Conservation (phyloP, 1,140 invertebrate genomes). For the Pseudomyrmex pallidus region DNA sequence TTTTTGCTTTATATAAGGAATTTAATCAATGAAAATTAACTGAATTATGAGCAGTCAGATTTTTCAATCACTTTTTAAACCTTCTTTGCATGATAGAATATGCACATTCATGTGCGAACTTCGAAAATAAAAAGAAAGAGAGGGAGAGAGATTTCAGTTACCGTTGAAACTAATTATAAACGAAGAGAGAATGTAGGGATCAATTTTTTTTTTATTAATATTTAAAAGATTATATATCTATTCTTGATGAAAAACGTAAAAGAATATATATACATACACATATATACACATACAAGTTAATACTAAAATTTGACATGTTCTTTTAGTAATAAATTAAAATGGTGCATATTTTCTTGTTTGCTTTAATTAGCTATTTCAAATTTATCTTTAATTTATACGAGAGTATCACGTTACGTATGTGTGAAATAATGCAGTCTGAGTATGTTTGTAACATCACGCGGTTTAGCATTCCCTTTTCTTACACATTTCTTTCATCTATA, state of each 20-base stretch:
- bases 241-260: constrained; percentile 32
- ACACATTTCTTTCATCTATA: not conserved
- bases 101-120: constrained; percentile 12
- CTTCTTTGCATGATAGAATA: constrained; percentile 12
- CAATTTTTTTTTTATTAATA: constrained; percentile 54
- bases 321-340: constrained; percentile 15
- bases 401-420: constrained; percentile 7
- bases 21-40: constrained; percentile 46
- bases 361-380: constrained; percentile 17
- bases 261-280: constrained; percentile 19
- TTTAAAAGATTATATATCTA: constrained; percentile 43
- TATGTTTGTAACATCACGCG: not conserved
- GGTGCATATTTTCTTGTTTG: constrained; percentile 6
- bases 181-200: constrained; percentile 16
- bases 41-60: constrained; percentile 18
- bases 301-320: constrained; percentile 37
- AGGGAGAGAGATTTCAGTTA: constrained; percentile 13
- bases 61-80: constrained; percentile 44
- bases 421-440: not conserved
- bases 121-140: not conserved
- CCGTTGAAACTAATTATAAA: constrained; percentile 10
- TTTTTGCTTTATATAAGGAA: constrained; percentile 36
- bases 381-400: constrained; percentile 12
- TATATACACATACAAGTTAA: not conserved
- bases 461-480: constrained; percentile 20